Evolutionary conservation across 2,797 vertebrate genomes (phyloP).

Genomic region (Pygocentrus nattereri): DNA sequence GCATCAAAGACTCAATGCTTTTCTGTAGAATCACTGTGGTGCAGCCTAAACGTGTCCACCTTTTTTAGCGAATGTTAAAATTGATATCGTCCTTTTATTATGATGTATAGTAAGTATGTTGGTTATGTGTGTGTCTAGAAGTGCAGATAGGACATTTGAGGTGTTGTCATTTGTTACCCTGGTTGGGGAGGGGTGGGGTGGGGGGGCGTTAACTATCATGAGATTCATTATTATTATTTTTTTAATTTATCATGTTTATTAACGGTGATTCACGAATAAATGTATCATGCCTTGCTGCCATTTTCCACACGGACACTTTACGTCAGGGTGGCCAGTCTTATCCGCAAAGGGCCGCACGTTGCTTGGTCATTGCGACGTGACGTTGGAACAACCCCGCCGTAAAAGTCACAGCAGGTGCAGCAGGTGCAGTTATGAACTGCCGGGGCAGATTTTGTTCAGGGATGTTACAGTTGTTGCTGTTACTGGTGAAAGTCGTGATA

Average conservation of each 20-base stretch:
- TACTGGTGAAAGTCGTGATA: too few species aligned
- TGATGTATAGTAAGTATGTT: conserved; percentile 2
- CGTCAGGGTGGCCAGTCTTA: background rate
- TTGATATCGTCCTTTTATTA: conserved; percentile 34
- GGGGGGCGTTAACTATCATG: background rate
- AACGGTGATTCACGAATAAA: background rate
- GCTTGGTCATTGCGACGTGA: too few species aligned
- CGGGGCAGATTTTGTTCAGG: too few species aligned
- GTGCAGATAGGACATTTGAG: conserved; percentile 1
- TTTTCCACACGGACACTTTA: conserved; percentile 3
- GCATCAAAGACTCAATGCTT: conserved; percentile 35
- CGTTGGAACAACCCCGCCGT: too few species aligned
- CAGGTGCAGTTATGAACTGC: too few species aligned
- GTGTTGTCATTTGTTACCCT: conserved; percentile 4
- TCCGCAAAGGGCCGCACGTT: too few species aligned
- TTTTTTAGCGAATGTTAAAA: conserved; percentile 26
- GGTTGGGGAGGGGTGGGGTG: too few species aligned
- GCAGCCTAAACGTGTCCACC: conserved; percentile 15
- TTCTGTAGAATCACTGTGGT: conserved; percentile 30
- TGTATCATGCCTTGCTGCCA: background rate
- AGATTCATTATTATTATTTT: conserved; percentile 1
- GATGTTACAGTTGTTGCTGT: too few species aligned
- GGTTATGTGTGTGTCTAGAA: conserved; percentile 3
- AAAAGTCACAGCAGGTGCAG: too few species aligned
- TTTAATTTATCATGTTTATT: conserved; percentile 12